Conservation (phyloP, 2,113 vertebrate species). For the Aleadryas rufinucha region DNA sequence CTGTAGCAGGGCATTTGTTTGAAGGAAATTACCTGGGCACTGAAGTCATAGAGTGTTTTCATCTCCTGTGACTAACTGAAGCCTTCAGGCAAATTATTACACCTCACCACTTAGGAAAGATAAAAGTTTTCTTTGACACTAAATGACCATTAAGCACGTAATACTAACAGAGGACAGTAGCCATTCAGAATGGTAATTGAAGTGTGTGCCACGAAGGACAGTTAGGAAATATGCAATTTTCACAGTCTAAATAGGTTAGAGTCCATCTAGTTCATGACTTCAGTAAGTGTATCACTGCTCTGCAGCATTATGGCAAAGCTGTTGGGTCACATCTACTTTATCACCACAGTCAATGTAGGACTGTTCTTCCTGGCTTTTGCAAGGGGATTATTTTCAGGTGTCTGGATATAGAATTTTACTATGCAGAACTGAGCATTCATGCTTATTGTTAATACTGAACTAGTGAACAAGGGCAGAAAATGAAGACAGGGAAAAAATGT, state of each 20-base stretch:
- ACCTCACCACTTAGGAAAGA: background rate
- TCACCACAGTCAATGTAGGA: background rate
- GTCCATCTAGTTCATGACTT: background rate
- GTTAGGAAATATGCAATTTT: background rate
- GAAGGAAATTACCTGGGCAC: background rate
- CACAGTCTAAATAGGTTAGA: background rate
- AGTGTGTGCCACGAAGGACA: background rate
- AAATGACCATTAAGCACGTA: background rate
- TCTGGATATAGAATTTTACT: background rate
- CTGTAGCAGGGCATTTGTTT: background rate
- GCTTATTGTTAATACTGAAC: background rate
- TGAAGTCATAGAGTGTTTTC: background rate
- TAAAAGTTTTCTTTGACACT: background rate
- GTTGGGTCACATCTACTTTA: background rate
- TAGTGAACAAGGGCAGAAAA: background rate
- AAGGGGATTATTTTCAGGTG: background rate
- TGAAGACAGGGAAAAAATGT: background rate
- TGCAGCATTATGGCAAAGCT: background rate
- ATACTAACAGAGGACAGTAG: background rate
- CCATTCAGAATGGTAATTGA: background rate
- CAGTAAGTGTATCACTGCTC: background rate
- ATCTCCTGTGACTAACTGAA: background rate
- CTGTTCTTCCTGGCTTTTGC: background rate
- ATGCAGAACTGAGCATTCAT: background rate
- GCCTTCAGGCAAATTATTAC: slow-evolving; percentile 2